These are phyloP conservation scores for Alentia gelatinosa DNA, from an alignment of 2,888 invertebrate species.

Conservation along the genomic window DNA sequence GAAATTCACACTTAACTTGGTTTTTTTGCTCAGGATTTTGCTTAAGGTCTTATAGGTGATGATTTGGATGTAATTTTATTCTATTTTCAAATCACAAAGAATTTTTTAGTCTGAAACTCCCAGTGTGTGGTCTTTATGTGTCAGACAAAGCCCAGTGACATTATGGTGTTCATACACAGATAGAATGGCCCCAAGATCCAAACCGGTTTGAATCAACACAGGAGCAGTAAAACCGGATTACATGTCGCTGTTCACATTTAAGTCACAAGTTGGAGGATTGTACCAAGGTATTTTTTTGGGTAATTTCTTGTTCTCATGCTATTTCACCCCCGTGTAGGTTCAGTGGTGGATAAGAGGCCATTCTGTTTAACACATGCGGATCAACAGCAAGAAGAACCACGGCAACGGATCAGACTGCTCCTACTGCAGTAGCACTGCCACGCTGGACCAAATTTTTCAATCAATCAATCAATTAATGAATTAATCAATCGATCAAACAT, in stretches of 20 bases:
- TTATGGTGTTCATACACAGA: not conserved
- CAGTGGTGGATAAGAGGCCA: not conserved
- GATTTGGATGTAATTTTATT: too few relatives aligned
- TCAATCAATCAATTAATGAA: constrained; percentile 7
- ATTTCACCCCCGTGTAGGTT: too few relatives aligned
- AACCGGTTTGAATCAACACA: too few relatives aligned
- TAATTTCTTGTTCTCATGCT: too few relatives aligned
- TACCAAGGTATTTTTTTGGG: not conserved
- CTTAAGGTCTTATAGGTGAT: too few relatives aligned
- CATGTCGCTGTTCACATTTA: not conserved
- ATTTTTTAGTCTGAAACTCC: too few relatives aligned
- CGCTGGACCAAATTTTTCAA: not conserved
- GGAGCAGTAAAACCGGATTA: too few relatives aligned
- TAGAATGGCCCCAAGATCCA: not conserved
- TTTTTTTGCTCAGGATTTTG: too few relatives aligned
- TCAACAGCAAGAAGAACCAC: constrained; percentile 1
- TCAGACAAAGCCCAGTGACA: not conserved
- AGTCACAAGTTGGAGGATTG: not conserved
- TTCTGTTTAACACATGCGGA: not conserved
- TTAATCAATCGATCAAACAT: constrained; percentile 19
- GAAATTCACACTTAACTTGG: too few relatives aligned
- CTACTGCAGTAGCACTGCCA: not conserved
- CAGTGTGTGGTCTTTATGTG: not conserved
- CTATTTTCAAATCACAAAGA: not conserved
- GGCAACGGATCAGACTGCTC: not conserved